These are phyloP conservation scores for Drosophila paramelanica DNA, from an alignment of 2,888 invertebrate species.

Conservation along the genomic window DNA sequence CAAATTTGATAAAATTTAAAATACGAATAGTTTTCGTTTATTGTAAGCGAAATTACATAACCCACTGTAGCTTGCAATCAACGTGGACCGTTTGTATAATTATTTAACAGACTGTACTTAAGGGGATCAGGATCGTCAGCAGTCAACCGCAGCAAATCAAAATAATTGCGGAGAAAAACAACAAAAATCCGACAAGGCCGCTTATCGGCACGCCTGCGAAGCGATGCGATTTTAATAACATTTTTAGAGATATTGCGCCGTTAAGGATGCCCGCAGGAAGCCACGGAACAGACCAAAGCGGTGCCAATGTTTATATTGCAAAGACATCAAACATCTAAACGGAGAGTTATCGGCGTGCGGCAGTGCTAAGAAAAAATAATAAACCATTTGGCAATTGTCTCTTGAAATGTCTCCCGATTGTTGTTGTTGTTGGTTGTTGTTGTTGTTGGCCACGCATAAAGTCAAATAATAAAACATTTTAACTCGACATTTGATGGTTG, in stretches of 20 bases:
- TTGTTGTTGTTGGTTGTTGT: neutral
- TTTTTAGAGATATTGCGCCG: slow-evolving; percentile 67
- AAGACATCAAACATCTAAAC: slow-evolving; percentile 60
- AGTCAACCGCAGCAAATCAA: slow-evolving; percentile 55
- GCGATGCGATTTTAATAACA: slow-evolving; percentile 73
- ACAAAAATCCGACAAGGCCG: slow-evolving; percentile 21
- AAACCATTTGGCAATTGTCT: slow-evolving; percentile 73
- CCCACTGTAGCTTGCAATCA: too few species aligned
- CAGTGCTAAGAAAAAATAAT: slow-evolving; percentile 62
- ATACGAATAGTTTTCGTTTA: too few species aligned
- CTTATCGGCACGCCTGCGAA: slow-evolving; percentile 63
- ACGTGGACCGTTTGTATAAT: neutral
- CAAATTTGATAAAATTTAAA: too few species aligned
- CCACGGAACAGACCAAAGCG: neutral
- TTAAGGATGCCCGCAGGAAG: slow-evolving; percentile 53
- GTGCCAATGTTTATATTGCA: slow-evolving; percentile 55
- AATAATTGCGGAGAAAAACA: slow-evolving; percentile 55
- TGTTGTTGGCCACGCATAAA: slow-evolving; percentile 41
- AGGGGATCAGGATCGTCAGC: slow-evolving; percentile 14
- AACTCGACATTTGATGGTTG: slow-evolving; percentile 82
- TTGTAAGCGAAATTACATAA: too few species aligned
- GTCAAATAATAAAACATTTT: slow-evolving; percentile 79
- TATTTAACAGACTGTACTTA: slow-evolving; percentile 2
- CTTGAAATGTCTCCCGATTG: slow-evolving; percentile 14
- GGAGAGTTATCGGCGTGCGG: slow-evolving; percentile 56